Conservation (phyloP, 1,140 invertebrate genomes). For the Luehdorfia chinensis region DNA sequence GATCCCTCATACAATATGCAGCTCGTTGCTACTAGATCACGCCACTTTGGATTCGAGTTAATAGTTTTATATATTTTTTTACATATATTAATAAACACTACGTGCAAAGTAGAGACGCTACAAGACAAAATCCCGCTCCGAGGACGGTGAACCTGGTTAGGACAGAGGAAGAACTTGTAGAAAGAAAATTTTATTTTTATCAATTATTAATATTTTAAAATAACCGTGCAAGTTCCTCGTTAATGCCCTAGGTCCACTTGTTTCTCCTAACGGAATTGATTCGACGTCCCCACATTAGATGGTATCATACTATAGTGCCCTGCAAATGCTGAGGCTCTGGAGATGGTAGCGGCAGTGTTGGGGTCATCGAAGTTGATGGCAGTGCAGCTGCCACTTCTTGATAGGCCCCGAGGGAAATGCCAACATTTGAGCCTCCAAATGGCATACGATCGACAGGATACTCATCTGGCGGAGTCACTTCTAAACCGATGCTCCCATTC, state of each 20-base stretch:
- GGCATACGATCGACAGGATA: slow-evolving; percentile 75
- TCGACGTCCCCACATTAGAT: slow-evolving; percentile 92
- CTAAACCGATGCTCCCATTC: slow-evolving; percentile 90
- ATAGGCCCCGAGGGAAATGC: slow-evolving; percentile 42
- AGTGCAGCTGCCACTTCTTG: slow-evolving; percentile 72
- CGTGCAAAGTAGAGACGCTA: slow-evolving; percentile 36
- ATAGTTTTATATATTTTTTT: slow-evolving; percentile 21
- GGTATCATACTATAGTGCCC: slow-evolving; percentile 95
- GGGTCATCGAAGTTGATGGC: slow-evolving; percentile 75
- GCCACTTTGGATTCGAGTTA: slow-evolving; percentile 18
- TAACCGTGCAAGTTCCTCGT: slow-evolving; percentile 7
- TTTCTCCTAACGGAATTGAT: slow-evolving; percentile 82
- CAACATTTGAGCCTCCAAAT: slow-evolving; percentile 32
- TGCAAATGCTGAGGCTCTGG: slow-evolving; percentile 87
- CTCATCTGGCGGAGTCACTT: slow-evolving; percentile 91
- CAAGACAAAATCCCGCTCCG: slow-evolving; percentile 22
- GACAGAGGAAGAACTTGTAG: slow-evolving; percentile 1
- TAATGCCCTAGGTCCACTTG: slow-evolving; percentile 79
- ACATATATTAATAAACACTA: slow-evolving; percentile 20
- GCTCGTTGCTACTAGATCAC: slow-evolving; percentile 36
- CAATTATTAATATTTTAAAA: background rate
- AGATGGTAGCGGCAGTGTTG: slow-evolving; percentile 32
- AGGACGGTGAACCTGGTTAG: background rate
- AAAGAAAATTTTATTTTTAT: slow-evolving; percentile 16
- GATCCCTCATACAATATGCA: slow-evolving; percentile 66